Base-by-base conservation (phyloP, 2,888 invertebrate species). In the Drosophila anomelani region DNA sequence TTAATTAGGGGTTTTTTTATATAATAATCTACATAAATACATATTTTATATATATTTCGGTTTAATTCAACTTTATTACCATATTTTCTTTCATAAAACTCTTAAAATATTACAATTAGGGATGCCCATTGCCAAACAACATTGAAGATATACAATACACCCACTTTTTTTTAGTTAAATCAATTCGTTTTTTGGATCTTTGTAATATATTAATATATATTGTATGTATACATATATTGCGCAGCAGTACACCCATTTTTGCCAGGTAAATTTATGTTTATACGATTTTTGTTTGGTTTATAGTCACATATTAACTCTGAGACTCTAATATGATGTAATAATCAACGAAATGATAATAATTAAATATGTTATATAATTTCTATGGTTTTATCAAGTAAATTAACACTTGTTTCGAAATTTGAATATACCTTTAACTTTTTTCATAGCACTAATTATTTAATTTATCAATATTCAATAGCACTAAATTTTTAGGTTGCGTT, bases 141-240 rank as follows among this genome's bases (percentile, higher is more conserved):
- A 75, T 86, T 53, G 39, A 85, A 68, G 84, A 75, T 83, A 78
- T 71, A 72, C 71, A 80, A 73, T 83, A 78, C 71, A 72, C 69
- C 66, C 51, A 60, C n/a, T n/a, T n/a, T 46, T 62, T 61, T 55
- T 59, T 43, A 34, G 6, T 60, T 58, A 60, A 54, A 58, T 15
- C 57, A 26, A 34, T 47, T 13, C 34, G 17, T 39, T 49, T 17
- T 17, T 41, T 54, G 3, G 4, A 39, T 17, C 39, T 39, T 8
- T 39, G 9, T 39, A n/a, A n/a, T n/a, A 39, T 17, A 55, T 58
- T 43, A 39, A 23, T 71, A 47, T 51, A 43, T 71, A 32, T 17
- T n/a, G 9, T 29, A 29, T n/a, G 20, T 43, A 43, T 43, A 38
- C 43, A 47, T 47, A 32, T 47, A 47, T 47, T 47, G n/a, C 34